Evolutionary conservation across 2,888 invertebrate species (phyloP).

Genomic region (Synanthedon andrenaeformis): DNA sequence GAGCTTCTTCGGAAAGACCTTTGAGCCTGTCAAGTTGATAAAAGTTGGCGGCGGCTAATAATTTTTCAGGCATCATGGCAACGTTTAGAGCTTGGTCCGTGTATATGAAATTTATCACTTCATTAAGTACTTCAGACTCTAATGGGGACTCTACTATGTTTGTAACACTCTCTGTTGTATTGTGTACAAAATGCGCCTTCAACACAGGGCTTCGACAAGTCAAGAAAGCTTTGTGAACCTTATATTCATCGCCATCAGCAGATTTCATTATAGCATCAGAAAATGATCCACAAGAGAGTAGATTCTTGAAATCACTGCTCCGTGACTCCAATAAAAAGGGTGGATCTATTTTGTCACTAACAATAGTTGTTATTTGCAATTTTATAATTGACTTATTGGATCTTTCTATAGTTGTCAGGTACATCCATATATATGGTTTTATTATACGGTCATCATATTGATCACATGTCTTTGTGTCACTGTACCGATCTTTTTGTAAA

Average conservation of each 20-base stretch:
- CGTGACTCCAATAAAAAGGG: constrained; percentile 39
- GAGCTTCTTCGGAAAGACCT: constrained; percentile 51
- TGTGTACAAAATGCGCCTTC: constrained; percentile 59
- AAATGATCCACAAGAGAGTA: constrained; percentile 44
- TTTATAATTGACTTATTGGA: too few relatives aligned
- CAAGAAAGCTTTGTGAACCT: constrained; percentile 54
- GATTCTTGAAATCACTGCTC: constrained; percentile 47
- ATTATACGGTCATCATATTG: too few relatives aligned
- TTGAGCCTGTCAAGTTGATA: constrained; percentile 54
- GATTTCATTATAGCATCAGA: constrained; percentile 58
- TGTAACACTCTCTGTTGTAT: constrained; percentile 49
- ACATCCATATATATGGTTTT: too few relatives aligned
- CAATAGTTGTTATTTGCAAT: too few relatives aligned
- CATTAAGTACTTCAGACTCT: constrained; percentile 46
- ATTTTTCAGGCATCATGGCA: constrained; percentile 51
- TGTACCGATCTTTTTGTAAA: too few relatives aligned
- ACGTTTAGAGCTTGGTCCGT: constrained; percentile 56
- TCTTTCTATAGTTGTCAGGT: too few relatives aligned
- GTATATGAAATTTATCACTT: constrained; percentile 54
- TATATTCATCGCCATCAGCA: constrained; percentile 43
- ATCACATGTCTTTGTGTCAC: too few relatives aligned
- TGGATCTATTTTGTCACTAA: constrained; percentile 27
- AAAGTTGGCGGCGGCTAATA: constrained; percentile 56
- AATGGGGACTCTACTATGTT: constrained; percentile 50
- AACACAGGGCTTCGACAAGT: constrained; percentile 54